A percentile compares a stretch with the other conserved stretches of the same genome.
These are phyloP conservation scores for Prionace glauca DNA, from an alignment of 2,797 vertebrate species.

Conservation along the genomic window DNA sequence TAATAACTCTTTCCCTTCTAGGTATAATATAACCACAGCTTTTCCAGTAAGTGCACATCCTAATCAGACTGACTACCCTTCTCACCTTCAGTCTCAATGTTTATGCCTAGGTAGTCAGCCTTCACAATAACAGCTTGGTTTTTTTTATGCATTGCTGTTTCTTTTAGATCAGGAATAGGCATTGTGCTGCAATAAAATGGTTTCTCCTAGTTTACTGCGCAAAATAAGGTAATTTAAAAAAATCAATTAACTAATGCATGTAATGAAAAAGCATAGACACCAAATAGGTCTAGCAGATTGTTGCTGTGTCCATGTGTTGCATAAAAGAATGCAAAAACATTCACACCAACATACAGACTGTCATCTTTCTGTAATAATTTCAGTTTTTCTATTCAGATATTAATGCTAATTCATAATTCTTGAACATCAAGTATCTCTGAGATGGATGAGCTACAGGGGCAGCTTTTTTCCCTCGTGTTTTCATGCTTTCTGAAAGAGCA, in stretches of 20 bases:
- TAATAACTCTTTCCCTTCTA: not conserved
- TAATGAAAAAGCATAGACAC: not conserved
- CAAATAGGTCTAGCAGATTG: conserved; percentile 1
- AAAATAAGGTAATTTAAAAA: conserved; percentile 13
- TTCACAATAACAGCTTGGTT: not conserved
- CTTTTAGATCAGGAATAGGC: not conserved
- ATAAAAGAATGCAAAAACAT: not conserved
- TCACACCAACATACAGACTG: not conserved
- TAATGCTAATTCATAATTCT: not conserved
- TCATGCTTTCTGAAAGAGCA: not conserved
- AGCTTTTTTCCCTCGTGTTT: not conserved
- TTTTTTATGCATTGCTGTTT: not conserved
- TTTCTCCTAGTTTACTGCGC: not conserved
- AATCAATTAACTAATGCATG: conserved; percentile 8
- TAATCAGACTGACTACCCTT: not conserved
- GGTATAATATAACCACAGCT: not conserved
- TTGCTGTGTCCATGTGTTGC: not conserved
- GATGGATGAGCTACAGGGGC: not conserved
- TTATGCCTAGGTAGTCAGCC: too few species aligned
- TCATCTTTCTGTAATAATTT: not conserved
- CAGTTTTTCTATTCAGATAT: not conserved
- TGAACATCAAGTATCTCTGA: not conserved
- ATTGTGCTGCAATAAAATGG: not conserved
- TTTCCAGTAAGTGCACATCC: not conserved
- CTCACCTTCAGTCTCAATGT: not conserved